A percentile compares a stretch with the other conserved stretches of the same genome.
These are phyloP conservation scores for Zaprionus vittiger DNA, from an alignment of 1,140 invertebrate genomes.

Conservation along the genomic window DNA sequence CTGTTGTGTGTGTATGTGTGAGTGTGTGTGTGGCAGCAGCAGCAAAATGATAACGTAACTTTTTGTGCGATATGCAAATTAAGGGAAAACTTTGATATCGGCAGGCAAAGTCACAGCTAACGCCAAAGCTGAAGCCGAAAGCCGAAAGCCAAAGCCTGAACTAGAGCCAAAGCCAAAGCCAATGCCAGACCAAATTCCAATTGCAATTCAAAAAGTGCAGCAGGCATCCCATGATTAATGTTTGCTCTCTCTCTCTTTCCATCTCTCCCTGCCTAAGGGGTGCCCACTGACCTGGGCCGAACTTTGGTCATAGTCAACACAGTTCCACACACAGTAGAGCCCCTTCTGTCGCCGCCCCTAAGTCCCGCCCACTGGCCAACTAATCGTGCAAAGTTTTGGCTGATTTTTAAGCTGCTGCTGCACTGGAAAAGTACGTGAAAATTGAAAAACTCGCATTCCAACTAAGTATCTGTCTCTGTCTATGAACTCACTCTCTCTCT, in stretches of 20 bases:
- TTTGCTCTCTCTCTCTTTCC: slow-evolving; percentile 10
- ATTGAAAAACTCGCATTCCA: slow-evolving; percentile 56
- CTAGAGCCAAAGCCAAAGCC: slow-evolving; percentile 8
- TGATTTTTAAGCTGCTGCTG: slow-evolving; percentile 48
- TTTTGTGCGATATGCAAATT: slow-evolving; percentile 60
- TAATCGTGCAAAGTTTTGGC: slow-evolving; percentile 54
- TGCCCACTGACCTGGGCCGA: slow-evolving; percentile 14
- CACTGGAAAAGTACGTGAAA: slow-evolving; percentile 47
- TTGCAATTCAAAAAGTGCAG: slow-evolving; percentile 58
- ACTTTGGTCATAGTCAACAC: slow-evolving; percentile 32
- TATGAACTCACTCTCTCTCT: not conserved
- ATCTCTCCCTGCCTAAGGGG: not conserved
- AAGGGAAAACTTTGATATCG: slow-evolving; percentile 58
- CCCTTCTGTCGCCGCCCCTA: not conserved
- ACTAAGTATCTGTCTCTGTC: slow-evolving; percentile 36
- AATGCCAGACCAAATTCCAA: slow-evolving; percentile 41
- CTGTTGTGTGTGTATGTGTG: no score
- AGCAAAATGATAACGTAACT: slow-evolving; percentile 61
- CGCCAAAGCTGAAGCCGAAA: not conserved
- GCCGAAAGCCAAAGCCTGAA: slow-evolving; percentile 2
- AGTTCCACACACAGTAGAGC: not conserved
- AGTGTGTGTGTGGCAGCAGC: slow-evolving; percentile 9
- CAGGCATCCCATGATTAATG: slow-evolving; percentile 57
- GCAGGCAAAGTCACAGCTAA: slow-evolving; percentile 39
- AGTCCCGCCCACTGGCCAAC: slow-evolving; percentile 42